Evolutionary conservation across 2,888 invertebrate genomes (phyloP).

Genomic region (Sinelater perroti): DNA sequence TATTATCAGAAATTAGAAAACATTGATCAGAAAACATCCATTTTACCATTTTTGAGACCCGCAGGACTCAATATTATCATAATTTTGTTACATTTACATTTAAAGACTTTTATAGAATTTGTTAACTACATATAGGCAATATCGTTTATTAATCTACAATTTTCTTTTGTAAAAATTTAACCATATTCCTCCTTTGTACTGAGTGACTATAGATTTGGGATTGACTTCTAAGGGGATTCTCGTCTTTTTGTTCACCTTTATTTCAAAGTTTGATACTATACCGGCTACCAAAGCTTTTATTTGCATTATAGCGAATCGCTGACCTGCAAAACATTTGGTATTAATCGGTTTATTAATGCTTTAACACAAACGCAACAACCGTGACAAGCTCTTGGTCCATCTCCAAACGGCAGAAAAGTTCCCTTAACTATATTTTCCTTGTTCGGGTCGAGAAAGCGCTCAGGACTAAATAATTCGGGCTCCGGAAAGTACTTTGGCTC

Average conservation of each 20-base stretch:
- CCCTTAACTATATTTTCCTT: slow-evolving; percentile 47
- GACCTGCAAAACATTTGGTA: slow-evolving; percentile 40
- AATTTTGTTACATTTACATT: too few species aligned
- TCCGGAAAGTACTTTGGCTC: slow-evolving; percentile 43
- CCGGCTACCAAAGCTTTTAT: slow-evolving; percentile 42
- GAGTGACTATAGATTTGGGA: slow-evolving; percentile 32
- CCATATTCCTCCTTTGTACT: slow-evolving; percentile 40
- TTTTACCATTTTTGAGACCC: too few species aligned
- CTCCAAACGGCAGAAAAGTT: slow-evolving; percentile 50
- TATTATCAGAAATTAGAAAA: too few species aligned
- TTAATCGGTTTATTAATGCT: too few species aligned
- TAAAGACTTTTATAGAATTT: too few species aligned
- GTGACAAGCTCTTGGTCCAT: slow-evolving; percentile 51
- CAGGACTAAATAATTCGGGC: slow-evolving; percentile 42
- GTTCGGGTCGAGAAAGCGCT: slow-evolving; percentile 46
- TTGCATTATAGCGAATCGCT: slow-evolving; percentile 46
- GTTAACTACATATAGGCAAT: too few species aligned
- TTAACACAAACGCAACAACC: slow-evolving; percentile 46
- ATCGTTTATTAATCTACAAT: too few species aligned
- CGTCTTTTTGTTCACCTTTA: slow-evolving; percentile 42
- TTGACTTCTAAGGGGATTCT: slow-evolving; percentile 42
- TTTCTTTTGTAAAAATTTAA: slow-evolving; percentile 39
- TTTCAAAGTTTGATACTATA: slow-evolving; percentile 38
- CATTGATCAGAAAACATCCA: too few species aligned
- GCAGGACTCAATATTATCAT: too few species aligned